Evolutionary conservation across 2,888 invertebrate species (phyloP).

Genomic region (Hedychridium roseum): DNA sequence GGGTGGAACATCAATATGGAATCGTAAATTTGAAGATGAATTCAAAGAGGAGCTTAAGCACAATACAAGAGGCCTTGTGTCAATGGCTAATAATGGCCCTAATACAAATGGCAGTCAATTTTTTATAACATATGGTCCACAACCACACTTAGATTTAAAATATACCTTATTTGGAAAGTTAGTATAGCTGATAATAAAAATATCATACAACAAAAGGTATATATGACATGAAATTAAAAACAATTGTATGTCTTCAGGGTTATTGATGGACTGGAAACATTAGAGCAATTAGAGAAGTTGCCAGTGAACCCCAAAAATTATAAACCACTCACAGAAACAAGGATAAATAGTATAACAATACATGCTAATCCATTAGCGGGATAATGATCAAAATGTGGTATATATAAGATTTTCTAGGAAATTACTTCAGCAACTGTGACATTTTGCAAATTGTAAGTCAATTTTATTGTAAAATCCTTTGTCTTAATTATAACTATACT

Average conservation of each 20-base stretch:
- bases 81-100: constrained; percentile 99
- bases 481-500: neutral
- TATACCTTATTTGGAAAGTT: constrained; percentile 97
- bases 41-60: constrained; percentile 96
- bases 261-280: constrained; percentile 94
- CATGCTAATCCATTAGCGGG: constrained; percentile 98
- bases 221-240: too few relatives aligned
- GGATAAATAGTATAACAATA: constrained; percentile 89
- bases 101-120: constrained; percentile 98
- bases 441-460: too few relatives aligned
- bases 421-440: neutral
- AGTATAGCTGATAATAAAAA: constrained; percentile 44
- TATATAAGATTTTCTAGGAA: neutral
- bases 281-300: constrained; percentile 95
- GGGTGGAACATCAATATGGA: constrained; percentile 97
- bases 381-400: constrained; percentile 55
- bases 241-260: constrained; percentile 80
- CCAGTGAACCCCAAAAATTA: constrained; percentile 94
- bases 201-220: too few relatives aligned
- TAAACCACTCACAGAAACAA: constrained; percentile 85
- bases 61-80: constrained; percentile 85
- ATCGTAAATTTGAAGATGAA: constrained; percentile 96
- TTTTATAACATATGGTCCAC: constrained; percentile 93
- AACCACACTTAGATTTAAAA: constrained; percentile 95
- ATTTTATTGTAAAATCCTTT: constrained; percentile 4